Base-by-base conservation (phyloP, 2,797 vertebrate genomes). In the Clarias pachynema region DNA sequence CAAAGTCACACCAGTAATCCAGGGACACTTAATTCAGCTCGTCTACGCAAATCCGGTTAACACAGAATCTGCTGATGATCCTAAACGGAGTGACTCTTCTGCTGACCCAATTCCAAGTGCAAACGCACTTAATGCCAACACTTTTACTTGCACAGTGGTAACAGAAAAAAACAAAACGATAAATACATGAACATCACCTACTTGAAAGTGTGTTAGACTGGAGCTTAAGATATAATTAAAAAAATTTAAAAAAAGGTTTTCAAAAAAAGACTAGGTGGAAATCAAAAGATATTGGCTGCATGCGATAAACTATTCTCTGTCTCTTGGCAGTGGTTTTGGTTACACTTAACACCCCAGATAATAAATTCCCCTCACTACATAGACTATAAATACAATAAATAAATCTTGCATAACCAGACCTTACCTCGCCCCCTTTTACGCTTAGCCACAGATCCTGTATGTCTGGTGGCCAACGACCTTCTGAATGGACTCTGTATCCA, bases 31-130 rank as follows among this genome's bases (percentile, higher is more conserved):
- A 95, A 96, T 93, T 96, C 94, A 94, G 96, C 95, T 93, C 91
- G 93, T 95, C 94, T 82, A 89, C 91, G 89, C 94, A 97, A 97
- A 99, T 97, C 97, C 97, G 94, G 93, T 95, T 98, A 97, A 98
- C 95, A 95, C 95, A 93, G 96, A 96, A 95, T 95, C 96, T 95
- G 96, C 94, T 96, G 96, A 95, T 96, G 94, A 94, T 91, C 94
- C 92, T 94, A 94, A 89, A 94, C 95, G 93, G 92, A 94, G 93
- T 90, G 93, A 90, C 93, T 93, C 95, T 94, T 93, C 93, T 87
- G 88, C 89, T 96, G 95, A 96, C 96, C 96, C 93, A 89, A 94
- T 94, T 97, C 93, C 91, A 93, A 87, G 89, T 86, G 87, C 89
- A 86, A 91, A 91, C 89, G 79, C 89, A 83, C 89, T 93, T 91